A percentile compares a stretch with the other conserved stretches of the same genome.
phyloP scores from a whole-genome alignment of 2,797 vertebrate genomes.

The Tauraco hartlaubi region DNA sequence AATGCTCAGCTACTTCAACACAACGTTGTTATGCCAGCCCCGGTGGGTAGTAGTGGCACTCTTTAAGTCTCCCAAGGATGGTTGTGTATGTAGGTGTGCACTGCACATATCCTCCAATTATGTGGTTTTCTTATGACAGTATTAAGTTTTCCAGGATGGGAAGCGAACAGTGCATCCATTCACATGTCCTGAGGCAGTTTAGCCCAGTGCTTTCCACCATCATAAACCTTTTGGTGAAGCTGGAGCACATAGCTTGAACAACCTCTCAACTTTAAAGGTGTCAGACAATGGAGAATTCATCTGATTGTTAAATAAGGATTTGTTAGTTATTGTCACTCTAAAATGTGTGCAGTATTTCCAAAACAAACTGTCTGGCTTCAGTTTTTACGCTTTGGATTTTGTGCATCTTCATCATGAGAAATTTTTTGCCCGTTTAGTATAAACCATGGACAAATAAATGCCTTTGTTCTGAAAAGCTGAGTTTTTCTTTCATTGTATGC shows the following conservation, averaged over 20 bases:
- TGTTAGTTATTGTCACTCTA: neutral
- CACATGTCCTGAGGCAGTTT: accelerated
- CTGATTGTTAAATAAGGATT: neutral
- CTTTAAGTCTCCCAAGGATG: neutral
- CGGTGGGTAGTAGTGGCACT: neutral
- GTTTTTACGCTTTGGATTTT: neutral
- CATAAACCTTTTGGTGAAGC: neutral
- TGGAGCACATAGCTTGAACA: neutral
- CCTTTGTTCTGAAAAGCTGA: neutral
- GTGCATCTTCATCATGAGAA: neutral
- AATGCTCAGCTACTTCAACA: neutral
- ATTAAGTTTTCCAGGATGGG: neutral
- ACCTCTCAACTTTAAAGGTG: neutral
- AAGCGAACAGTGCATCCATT: neutral
- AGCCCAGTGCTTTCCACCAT: neutral
- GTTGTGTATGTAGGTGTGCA: neutral
- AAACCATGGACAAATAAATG: neutral
- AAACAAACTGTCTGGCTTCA: neutral
- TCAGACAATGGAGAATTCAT: neutral
- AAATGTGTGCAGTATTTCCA: neutral
- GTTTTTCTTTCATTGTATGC: neutral
- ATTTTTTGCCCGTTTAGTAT: accelerated
- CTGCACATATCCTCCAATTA: accelerated
- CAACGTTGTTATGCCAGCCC: neutral
- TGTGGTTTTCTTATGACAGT: neutral